phyloP scores from a whole-genome alignment of 2,113 vertebrate species.

The Axis porcinus region DNA sequence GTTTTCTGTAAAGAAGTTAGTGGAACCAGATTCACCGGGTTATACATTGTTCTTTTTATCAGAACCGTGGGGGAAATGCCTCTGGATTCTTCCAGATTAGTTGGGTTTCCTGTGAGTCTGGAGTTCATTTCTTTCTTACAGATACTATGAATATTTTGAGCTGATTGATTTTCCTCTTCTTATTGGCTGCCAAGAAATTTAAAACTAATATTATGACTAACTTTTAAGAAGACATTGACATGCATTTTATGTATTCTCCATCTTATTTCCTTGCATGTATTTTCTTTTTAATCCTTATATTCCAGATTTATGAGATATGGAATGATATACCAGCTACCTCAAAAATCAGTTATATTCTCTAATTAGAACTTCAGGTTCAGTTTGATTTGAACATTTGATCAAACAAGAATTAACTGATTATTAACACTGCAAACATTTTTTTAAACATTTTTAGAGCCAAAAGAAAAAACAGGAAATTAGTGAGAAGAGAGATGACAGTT shows the following conservation, averaged over 20 bases:
- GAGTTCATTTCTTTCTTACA: background rate
- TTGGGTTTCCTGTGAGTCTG: background rate
- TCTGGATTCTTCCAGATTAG: background rate
- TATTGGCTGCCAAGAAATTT: background rate
- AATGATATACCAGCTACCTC: background rate
- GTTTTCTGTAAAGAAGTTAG: background rate
- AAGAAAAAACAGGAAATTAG: background rate
- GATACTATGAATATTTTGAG: background rate
- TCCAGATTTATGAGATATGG: background rate
- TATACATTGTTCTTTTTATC: background rate
- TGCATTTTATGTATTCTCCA: background rate
- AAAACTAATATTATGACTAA: background rate
- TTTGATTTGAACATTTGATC: background rate
- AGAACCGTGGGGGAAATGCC: background rate
- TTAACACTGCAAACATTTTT: background rate
- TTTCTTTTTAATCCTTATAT: slow-evolving; percentile 7
- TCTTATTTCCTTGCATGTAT: background rate
- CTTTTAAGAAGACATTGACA: background rate
- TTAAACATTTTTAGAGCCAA: background rate
- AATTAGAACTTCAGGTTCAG: background rate
- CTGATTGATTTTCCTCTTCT: background rate
- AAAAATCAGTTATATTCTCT: background rate
- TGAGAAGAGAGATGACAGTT: background rate
- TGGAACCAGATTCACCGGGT: background rate
- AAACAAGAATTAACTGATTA: background rate